Evolutionary conservation across 1,140 invertebrate genomes (phyloP).

Genomic region (Saccostrea echinata): DNA sequence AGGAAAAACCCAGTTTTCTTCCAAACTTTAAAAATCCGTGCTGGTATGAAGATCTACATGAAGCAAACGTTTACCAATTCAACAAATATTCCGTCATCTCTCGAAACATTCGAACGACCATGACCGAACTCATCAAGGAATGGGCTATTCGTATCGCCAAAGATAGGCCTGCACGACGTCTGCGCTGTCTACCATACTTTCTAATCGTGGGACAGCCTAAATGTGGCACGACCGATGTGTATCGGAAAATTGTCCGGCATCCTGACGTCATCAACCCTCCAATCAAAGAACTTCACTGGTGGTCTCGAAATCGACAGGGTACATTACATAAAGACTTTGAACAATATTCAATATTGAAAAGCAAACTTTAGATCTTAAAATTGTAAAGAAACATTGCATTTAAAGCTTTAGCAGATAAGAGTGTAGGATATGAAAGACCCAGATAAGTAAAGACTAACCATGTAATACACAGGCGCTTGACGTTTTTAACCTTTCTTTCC

Average conservation of each 20-base stretch:
- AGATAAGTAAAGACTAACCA: too few relatives aligned
- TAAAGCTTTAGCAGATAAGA: too few relatives aligned
- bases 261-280: slow-evolving; percentile 68
- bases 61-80: slow-evolving; percentile 59
- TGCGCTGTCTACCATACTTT: slow-evolving; percentile 75
- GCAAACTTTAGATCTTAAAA: too few relatives aligned
- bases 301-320: slow-evolving; percentile 74
- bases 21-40: slow-evolving; percentile 71
- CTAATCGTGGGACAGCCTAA: slow-evolving; percentile 75
- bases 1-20: slow-evolving; percentile 52
- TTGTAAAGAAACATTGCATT: too few relatives aligned
- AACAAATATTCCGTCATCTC: slow-evolving; percentile 67
- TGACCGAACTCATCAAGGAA: slow-evolving; percentile 57
- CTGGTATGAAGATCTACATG: slow-evolving; percentile 68
- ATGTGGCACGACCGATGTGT: slow-evolving; percentile 75
- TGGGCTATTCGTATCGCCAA: slow-evolving; percentile 53
- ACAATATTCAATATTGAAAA: too few relatives aligned
- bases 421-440: too few relatives aligned
- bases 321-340: slow-evolving; percentile 33
- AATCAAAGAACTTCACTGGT: slow-evolving; percentile 77
- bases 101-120: slow-evolving; percentile 41
- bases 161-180: slow-evolving; percentile 38
- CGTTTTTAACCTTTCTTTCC: too few relatives aligned
- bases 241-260: slow-evolving; percentile 66
- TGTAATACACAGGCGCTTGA: too few relatives aligned